phyloP scores from a whole-genome alignment of 2,113 vertebrate species.

The Holacanthus passer region DNA sequence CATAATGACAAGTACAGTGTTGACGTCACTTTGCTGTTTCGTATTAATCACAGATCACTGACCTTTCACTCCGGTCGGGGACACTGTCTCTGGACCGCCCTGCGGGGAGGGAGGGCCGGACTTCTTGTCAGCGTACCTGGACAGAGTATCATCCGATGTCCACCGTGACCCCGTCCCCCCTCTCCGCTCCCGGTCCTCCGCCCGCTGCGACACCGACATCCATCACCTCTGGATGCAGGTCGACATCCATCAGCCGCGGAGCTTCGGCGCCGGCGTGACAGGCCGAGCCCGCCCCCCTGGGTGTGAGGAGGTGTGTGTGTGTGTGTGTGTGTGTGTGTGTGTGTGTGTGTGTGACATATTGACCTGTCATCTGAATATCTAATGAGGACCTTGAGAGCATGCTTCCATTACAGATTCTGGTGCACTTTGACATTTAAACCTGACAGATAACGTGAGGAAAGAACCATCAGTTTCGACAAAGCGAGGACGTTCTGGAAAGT shows the following conservation, averaged over 20 bases:
- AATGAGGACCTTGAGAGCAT: slow-evolving; percentile 23
- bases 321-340: slow-evolving; percentile 7
- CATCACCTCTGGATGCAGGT: slow-evolving; percentile 61
- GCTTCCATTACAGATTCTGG: slow-evolving; percentile 8
- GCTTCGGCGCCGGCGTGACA: neutral
- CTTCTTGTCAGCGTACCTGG: slow-evolving; percentile 23
- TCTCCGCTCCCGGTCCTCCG: neutral
- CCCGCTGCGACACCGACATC: slow-evolving; percentile 43
- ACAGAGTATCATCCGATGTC: slow-evolving; percentile 28
- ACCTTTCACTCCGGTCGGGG: slow-evolving; percentile 27
- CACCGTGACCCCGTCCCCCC: slow-evolving; percentile 30
- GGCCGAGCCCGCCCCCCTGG: neutral
- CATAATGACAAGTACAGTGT: neutral
- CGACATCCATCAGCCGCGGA: slow-evolving; percentile 50
- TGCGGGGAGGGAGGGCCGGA: neutral
- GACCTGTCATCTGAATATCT: slow-evolving; percentile 41
- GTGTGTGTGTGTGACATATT: slow-evolving; percentile 33
- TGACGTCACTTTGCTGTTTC: neutral
- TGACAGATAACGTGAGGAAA: neutral
- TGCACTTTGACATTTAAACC: slow-evolving; percentile 21
- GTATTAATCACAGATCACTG: slow-evolving; percentile 54
- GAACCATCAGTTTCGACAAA: neutral
- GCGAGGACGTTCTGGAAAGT: neutral
- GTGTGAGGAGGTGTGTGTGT: neutral
- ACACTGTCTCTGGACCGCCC: slow-evolving; percentile 16